These are phyloP conservation scores for Stenopsyche tienmushanensis DNA, from an alignment of 1,140 invertebrate genomes.

Conservation along the genomic window DNA sequence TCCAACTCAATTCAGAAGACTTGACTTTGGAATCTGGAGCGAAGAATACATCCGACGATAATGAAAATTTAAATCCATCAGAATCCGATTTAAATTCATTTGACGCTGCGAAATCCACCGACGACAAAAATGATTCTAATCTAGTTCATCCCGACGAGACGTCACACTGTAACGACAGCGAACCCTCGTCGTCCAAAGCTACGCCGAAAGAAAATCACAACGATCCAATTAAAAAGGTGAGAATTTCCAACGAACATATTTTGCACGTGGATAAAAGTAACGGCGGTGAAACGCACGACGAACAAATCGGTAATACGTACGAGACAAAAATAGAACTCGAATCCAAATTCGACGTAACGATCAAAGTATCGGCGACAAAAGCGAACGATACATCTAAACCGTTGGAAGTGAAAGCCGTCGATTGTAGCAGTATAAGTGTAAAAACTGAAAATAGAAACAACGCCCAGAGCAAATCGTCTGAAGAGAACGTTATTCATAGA, in stretches of 20 bases:
- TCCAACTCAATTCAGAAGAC: not conserved
- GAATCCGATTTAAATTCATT: not conserved
- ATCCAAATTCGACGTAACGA: conserved; percentile 55
- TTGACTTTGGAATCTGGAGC: not conserved
- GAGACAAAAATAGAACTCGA: conserved; percentile 53
- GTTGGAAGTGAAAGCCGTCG: conserved; percentile 21
- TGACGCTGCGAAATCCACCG: too few relatives aligned
- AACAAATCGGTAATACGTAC: too few relatives aligned
- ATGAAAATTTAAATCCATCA: not conserved
- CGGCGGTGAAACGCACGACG: not conserved
- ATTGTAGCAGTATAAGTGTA: conserved; percentile 34
- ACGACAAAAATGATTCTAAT: too few relatives aligned
- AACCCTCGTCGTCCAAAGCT: conserved; percentile 12
- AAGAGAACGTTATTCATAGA: not conserved
- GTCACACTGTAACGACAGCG: not conserved
- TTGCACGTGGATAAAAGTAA: not conserved
- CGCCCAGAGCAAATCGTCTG: not conserved
- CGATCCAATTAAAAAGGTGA: conserved; percentile 12
- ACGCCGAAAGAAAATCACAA: conserved; percentile 40
- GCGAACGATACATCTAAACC: conserved; percentile 42
- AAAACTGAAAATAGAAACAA: conserved; percentile 7
- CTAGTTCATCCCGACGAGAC: not conserved
- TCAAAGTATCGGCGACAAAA: conserved; percentile 52
- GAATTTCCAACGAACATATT: not conserved
- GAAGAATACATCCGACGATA: not conserved